phyloP scores from a whole-genome alignment of 2,797 vertebrate species.

The Syngnathus rostellatus region DNA sequence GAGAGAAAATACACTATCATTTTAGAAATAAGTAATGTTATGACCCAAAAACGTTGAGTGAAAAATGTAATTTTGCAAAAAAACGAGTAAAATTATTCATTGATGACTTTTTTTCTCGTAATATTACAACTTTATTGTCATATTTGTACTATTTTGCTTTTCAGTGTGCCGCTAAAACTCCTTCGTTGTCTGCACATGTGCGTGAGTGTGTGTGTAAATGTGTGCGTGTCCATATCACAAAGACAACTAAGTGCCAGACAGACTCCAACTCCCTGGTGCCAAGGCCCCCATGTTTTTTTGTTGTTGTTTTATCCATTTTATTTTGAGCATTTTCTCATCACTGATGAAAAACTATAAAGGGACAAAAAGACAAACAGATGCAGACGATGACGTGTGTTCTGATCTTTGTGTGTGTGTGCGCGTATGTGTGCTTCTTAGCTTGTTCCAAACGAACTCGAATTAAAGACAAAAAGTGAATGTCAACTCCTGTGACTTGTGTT shows the following conservation, averaged over 20 bases:
- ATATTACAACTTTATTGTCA: neutral
- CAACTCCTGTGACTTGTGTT: constrained; percentile 9
- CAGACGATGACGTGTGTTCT: constrained; percentile 48
- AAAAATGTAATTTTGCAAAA: too few relatives aligned
- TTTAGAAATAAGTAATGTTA: too few relatives aligned
- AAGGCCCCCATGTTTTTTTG: neutral
- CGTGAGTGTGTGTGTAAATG: constrained; percentile 6
- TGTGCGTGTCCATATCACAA: constrained; percentile 7
- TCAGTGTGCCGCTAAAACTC: neutral
- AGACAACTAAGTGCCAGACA: neutral
- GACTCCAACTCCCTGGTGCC: constrained; percentile 1
- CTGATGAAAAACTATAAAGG: constrained; percentile 11
- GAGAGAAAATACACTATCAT: too few relatives aligned
- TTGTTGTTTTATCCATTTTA: constrained; percentile 36
- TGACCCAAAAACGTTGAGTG: too few relatives aligned
- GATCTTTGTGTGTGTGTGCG: constrained; percentile 59
- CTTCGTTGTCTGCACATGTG: constrained; percentile 10
- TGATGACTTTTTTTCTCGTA: neutral
- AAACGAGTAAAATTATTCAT: neutral
- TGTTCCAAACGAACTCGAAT: constrained; percentile 80
- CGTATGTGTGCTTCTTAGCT: constrained; percentile 87
- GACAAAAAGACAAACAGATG: constrained; percentile 64
- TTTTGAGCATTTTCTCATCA: constrained; percentile 34
- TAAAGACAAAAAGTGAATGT: constrained; percentile 71
- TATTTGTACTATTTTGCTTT: neutral